These are phyloP conservation scores for Psammodynastes pulverulentus DNA, from an alignment of 2,113 vertebrate genomes.

Conservation along the genomic window DNA sequence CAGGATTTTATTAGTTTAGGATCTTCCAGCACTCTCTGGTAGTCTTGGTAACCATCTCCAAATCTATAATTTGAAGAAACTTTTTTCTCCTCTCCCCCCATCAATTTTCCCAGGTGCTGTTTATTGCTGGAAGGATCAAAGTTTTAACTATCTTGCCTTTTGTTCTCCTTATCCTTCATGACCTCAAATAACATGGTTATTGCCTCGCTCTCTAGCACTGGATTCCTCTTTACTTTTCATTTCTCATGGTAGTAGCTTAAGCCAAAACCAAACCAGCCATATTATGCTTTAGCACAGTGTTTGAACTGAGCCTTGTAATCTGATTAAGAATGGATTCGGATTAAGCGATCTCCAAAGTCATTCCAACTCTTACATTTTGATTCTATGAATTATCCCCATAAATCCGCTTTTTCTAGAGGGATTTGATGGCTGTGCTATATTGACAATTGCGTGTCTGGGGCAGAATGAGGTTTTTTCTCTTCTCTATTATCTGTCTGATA, in stretches of 20 bases:
- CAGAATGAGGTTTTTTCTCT: not conserved
- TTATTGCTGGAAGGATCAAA: not conserved
- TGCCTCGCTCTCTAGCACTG: not conserved
- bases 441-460: not conserved
- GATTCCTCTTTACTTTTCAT: not conserved
- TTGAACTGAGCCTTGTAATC: not conserved
- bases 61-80: not conserved
- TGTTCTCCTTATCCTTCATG: not conserved
- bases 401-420: not conserved
- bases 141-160: not conserved
- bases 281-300: not conserved
- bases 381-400: not conserved
- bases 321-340: not conserved
- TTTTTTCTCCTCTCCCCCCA: not conserved
- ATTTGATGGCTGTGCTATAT: not conserved
- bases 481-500: not conserved
- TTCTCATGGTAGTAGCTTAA: not conserved
- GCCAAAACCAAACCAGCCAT: not conserved
- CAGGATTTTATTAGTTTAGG: not conserved
- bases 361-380: not conserved
- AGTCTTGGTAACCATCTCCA: not conserved
- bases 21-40: not conserved
- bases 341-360: not conserved
- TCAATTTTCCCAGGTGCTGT: not conserved
- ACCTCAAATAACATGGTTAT: not conserved